These are phyloP conservation scores for Bungarus multicinctus DNA, from an alignment of 2,113 vertebrate species.

Conservation along the genomic window DNA sequence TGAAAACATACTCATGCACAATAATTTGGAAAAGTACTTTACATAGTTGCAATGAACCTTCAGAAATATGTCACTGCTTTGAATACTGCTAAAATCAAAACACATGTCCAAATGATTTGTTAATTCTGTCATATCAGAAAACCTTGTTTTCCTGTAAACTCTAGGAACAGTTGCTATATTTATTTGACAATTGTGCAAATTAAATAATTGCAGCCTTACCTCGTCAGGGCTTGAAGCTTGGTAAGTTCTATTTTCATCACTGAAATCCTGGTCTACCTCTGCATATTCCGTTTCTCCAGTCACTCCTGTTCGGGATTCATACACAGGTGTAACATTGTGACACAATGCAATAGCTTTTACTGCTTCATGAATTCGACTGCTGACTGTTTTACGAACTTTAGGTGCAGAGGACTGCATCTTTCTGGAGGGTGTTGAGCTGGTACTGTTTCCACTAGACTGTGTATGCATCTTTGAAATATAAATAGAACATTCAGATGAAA, in stretches of 20 bases:
- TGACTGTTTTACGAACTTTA: conserved; percentile 92
- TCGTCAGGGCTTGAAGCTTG: conserved; percentile 98
- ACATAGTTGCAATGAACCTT: neutral
- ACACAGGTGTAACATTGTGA: conserved; percentile 96
- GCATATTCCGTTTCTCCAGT: conserved; percentile 81
- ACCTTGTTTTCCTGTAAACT: neutral
- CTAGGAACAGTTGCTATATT: neutral
- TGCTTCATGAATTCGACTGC: conserved; percentile 89
- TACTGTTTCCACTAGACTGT: conserved; percentile 63
- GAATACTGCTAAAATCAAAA: neutral
- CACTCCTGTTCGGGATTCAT: conserved; percentile 73
- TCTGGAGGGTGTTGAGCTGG: conserved; percentile 67
- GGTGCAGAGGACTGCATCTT: conserved; percentile 76
- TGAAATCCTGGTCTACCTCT: conserved; percentile 94
- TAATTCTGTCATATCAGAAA: neutral
- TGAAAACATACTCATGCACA: neutral
- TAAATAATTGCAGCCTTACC: conserved; percentile 67
- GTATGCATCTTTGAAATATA: conserved; percentile 60
- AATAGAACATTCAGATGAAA: neutral
- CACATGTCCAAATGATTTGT: neutral
- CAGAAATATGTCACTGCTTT: neutral
- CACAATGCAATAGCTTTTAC: conserved; percentile 95
- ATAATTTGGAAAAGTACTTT: neutral
- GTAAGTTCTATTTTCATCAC: conserved; percentile 91
- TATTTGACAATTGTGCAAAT: neutral